phyloP scores from a whole-genome alignment of 2,888 invertebrate species.

The Hirtodrosophila confusa region DNA sequence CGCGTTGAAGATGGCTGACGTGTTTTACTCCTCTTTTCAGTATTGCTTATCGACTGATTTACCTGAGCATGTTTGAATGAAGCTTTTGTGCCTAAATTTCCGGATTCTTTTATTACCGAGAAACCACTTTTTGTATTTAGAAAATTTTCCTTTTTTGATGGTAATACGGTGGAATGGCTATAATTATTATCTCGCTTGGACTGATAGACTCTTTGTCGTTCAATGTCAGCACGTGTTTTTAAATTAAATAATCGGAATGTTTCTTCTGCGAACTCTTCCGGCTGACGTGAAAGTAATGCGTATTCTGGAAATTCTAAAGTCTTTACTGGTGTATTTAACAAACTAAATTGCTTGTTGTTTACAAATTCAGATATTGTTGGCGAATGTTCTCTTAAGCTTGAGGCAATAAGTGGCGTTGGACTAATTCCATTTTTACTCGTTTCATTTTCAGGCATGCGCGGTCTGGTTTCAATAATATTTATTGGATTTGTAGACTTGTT shows the following conservation, averaged over 20 bases:
- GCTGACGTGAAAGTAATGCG: slow-evolving; percentile 93
- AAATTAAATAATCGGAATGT: slow-evolving; percentile 93
- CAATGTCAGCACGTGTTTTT: slow-evolving; percentile 85
- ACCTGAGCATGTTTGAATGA: slow-evolving; percentile 95
- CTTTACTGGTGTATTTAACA: slow-evolving; percentile 75
- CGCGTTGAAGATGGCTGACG: slow-evolving; percentile 88
- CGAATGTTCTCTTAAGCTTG: slow-evolving; percentile 31
- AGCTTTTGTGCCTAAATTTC: slow-evolving; percentile 92
- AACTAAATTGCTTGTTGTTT: slow-evolving; percentile 21
- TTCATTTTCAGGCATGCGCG: slow-evolving; percentile 48
- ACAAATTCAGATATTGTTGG: slow-evolving; percentile 36
- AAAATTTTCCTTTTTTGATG: slow-evolving; percentile 93
- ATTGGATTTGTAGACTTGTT: slow-evolving; percentile 41
- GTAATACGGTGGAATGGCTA: slow-evolving; percentile 91
- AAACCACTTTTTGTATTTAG: slow-evolving; percentile 89
- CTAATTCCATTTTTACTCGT: slow-evolving; percentile 64
- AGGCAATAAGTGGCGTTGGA: slow-evolving; percentile 59
- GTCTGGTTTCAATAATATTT: slow-evolving; percentile 78
- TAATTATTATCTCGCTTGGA: slow-evolving; percentile 87
- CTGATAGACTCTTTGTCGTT: slow-evolving; percentile 77
- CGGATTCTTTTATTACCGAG: slow-evolving; percentile 91
- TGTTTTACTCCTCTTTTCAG: slow-evolving; percentile 85
- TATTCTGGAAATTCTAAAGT: slow-evolving; percentile 93
- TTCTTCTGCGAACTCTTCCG: slow-evolving; percentile 93
- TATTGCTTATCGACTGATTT: slow-evolving; percentile 88